These are phyloP conservation scores for Gulo gulo DNA, from an alignment of 2,113 vertebrate genomes.

Conservation along the genomic window DNA sequence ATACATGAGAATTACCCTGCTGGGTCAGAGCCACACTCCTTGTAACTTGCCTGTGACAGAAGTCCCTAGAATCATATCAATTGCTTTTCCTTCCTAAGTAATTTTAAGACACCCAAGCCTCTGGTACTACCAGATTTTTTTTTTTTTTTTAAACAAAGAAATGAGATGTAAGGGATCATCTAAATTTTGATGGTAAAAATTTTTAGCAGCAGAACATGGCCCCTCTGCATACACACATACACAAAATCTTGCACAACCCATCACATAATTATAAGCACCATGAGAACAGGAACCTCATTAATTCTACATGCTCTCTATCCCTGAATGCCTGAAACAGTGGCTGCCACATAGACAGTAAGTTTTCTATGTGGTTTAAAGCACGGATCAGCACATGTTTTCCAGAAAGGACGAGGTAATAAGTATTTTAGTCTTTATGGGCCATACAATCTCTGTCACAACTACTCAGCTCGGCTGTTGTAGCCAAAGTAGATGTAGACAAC, in stretches of 20 bases:
- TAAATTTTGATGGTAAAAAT: background rate
- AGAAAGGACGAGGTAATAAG: background rate
- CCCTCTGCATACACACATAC: background rate
- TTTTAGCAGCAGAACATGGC: background rate
- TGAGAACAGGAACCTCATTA: background rate
- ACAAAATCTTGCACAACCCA: background rate
- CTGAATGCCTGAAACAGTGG: background rate
- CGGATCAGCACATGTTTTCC: background rate
- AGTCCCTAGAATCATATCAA: background rate
- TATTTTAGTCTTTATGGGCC: background rate
- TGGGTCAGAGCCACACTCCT: background rate
- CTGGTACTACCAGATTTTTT: background rate
- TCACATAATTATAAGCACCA: background rate
- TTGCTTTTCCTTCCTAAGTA: background rate
- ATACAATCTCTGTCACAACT: background rate
- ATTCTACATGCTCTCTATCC: background rate
- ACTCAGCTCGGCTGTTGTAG: background rate
- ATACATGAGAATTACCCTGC: background rate
- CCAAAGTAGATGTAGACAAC: background rate
- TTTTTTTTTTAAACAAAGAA: background rate
- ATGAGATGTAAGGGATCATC: background rate
- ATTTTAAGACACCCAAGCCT: conserved; percentile 10
- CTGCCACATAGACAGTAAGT: background rate
- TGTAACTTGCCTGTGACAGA: background rate
- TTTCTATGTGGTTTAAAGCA: background rate